Conservation (phyloP, 92 coral and sea anemone genomes). For the Paragorgia papillata region DNA sequence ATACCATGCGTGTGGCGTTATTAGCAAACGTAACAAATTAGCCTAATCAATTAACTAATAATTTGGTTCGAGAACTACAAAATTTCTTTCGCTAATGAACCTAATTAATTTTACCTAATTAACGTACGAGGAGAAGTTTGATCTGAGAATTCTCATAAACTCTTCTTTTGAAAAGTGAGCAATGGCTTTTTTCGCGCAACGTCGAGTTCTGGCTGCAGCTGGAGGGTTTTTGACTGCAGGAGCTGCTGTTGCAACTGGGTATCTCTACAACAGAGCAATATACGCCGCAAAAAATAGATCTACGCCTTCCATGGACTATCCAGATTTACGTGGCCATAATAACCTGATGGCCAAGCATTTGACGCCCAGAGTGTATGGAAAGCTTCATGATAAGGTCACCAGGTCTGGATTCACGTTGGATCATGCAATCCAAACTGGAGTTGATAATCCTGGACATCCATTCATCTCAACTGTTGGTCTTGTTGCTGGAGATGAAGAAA, state of each 20-base stretch:
- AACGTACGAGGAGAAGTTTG: background rate
- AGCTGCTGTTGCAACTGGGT: constrained; percentile 19
- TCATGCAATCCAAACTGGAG: constrained; percentile 91
- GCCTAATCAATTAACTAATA: too few species aligned
- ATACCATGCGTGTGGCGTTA: too few species aligned
- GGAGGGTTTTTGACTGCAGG: constrained; percentile 53
- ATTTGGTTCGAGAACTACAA: too few species aligned
- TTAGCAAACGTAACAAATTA: too few species aligned
- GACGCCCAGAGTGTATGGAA: constrained; percentile 81
- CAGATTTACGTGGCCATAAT: constrained; percentile 86
- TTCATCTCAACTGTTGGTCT: constrained; percentile 87
- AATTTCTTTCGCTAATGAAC: background rate
- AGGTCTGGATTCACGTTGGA: constrained; percentile 80
- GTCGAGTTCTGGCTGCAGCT: constrained; percentile 42
- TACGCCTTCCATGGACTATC: constrained; percentile 77
- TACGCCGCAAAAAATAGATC: constrained; percentile 29
- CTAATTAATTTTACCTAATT: background rate
- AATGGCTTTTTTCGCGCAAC: constrained; percentile 59
- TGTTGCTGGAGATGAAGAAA: constrained; percentile 94
- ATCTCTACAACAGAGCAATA: constrained; percentile 39
- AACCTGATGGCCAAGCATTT: constrained; percentile 94
- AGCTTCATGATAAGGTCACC: constrained; percentile 75
- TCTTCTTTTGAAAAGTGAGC: background rate
- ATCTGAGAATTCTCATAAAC: background rate
- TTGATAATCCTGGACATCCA: constrained; percentile 96